Evolutionary conservation across 2,797 vertebrate genomes (phyloP).

Genomic region (Chaetodon trifasciatus): DNA sequence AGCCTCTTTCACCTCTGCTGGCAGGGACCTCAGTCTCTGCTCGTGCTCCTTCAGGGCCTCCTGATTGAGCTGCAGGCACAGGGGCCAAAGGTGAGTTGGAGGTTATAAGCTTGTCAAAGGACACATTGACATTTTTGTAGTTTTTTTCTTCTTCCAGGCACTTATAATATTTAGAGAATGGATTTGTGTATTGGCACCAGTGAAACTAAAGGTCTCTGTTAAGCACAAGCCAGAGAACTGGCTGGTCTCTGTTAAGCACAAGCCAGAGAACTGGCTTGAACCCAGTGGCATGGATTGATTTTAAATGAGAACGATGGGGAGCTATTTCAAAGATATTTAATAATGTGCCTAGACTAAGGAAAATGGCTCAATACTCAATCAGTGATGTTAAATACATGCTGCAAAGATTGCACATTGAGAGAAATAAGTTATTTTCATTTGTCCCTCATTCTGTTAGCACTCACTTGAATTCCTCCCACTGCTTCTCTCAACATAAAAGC

Average conservation of each 20-base stretch:
- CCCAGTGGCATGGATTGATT: constrained; percentile 32
- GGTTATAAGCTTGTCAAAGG: constrained; percentile 7
- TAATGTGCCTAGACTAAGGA: neutral
- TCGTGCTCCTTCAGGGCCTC: constrained; percentile 86
- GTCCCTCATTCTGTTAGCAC: constrained; percentile 18
- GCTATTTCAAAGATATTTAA: constrained; percentile 13
- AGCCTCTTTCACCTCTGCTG: constrained; percentile 83
- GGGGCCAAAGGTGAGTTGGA: constrained; percentile 43
- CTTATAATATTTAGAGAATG: constrained; percentile 41
- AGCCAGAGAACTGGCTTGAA: constrained; percentile 12
- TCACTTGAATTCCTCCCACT: constrained; percentile 47
- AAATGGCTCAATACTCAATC: constrained; percentile 14
- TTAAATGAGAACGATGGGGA: constrained; percentile 25
- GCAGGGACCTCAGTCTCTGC: constrained; percentile 85
- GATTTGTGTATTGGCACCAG: constrained; percentile 26
- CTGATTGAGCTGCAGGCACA: constrained; percentile 88
- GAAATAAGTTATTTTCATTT: constrained; percentile 32
- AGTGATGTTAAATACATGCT: constrained; percentile 27
- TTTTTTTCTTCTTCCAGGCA: constrained; percentile 11
- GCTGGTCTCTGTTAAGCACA: constrained; percentile 2
- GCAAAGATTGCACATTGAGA: neutral
- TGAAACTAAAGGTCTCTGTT: constrained; percentile 21
- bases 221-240: neutral
- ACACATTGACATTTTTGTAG: constrained; percentile 18
- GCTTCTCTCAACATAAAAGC: constrained; percentile 35